Conservation (phyloP, 2,888 invertebrate genomes). For the Troides oblongomaculatus region DNA sequence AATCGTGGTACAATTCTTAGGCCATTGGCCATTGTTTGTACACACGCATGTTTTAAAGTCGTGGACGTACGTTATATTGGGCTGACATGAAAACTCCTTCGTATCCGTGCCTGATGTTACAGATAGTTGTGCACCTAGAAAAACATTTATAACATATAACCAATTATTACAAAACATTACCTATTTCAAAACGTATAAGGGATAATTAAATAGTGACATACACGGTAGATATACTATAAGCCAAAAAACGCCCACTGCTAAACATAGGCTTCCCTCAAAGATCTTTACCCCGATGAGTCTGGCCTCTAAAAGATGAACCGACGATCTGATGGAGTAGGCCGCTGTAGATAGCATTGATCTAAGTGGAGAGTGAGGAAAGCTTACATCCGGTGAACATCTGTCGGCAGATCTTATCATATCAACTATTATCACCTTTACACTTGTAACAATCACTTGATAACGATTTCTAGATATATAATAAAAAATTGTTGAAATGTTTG, state of each 20-base stretch:
- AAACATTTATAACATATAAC: background rate
- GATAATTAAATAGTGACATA: background rate
- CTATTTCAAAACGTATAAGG: background rate
- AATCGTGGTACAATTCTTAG: constrained; percentile 41
- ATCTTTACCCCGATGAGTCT: background rate
- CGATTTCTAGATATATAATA: too few species aligned
- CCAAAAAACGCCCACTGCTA: too few species aligned
- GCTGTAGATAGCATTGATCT: background rate
- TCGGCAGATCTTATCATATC: background rate
- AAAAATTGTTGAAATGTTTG: too few species aligned
- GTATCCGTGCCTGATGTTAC: constrained; percentile 16
- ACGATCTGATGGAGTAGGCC: background rate
- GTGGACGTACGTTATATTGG: constrained; percentile 46
- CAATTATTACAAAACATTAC: background rate
- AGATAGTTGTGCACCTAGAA: constrained; percentile 11
- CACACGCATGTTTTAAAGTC: constrained; percentile 52
- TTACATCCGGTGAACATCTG: background rate
- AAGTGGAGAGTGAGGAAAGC: background rate
- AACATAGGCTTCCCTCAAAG: too few species aligned
- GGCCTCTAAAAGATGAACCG: background rate
- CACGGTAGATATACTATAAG: too few species aligned
- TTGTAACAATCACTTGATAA: too few species aligned
- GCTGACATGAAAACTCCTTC: constrained; percentile 39
- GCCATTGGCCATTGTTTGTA: constrained; percentile 51
- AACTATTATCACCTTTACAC: too few species aligned